phyloP scores from a whole-genome alignment of 2,797 vertebrate genomes.

The Gephyroberyx darwinii region DNA sequence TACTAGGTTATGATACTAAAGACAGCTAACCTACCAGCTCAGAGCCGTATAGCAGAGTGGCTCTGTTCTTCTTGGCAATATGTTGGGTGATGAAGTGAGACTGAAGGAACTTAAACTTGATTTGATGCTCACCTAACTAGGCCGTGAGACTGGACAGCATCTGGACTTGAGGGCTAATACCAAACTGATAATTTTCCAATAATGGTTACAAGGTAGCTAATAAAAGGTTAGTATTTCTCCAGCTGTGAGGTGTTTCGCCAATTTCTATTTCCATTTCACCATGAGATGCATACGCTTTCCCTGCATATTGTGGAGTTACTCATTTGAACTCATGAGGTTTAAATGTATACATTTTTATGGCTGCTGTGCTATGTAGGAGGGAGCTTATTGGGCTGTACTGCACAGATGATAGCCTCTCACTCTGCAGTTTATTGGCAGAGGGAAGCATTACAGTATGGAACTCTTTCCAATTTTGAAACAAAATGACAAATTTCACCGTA shows the following conservation, averaged over 20 bases:
- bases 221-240: constrained; percentile 10
- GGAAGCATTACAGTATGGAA: constrained; percentile 37
- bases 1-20: too few species aligned
- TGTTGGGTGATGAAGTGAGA: too few species aligned
- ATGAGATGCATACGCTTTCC: constrained; percentile 28
- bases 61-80: too few species aligned
- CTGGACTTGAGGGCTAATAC: not conserved
- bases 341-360: constrained; percentile 24
- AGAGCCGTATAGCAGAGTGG: too few species aligned
- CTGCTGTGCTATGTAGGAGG: constrained; percentile 44
- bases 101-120: too few species aligned
- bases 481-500: constrained; percentile 42
- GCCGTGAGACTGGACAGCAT: too few species aligned
- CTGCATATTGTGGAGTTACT: not conserved
- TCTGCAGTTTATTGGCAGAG: constrained; percentile 34
- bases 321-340: not conserved
- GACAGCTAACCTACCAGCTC: too few species aligned
- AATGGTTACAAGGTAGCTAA: too few species aligned
- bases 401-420: constrained; percentile 38
- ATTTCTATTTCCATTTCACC: constrained; percentile 25
- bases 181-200: constrained; percentile 35
- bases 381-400: constrained; percentile 40
- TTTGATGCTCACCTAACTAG: too few species aligned
- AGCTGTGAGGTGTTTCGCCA: constrained; percentile 19
- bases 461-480: constrained; percentile 42